These are phyloP conservation scores for Nylanderia fulva DNA, from an alignment of 1,140 invertebrate species.

Conservation along the genomic window DNA sequence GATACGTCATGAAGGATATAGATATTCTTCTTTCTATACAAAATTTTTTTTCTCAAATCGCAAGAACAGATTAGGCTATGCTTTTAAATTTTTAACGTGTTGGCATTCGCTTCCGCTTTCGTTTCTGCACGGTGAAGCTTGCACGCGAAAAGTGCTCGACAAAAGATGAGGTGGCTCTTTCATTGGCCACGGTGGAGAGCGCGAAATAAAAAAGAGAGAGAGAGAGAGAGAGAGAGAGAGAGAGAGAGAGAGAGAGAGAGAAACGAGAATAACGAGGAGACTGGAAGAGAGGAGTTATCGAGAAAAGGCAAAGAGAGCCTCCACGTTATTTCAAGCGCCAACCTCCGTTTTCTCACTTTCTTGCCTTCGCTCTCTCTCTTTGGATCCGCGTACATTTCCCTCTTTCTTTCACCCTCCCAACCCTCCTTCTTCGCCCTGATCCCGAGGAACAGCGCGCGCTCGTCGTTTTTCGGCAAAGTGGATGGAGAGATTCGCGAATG, in stretches of 20 bases:
- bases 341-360: conserved; percentile 63
- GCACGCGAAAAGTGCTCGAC: conserved; percentile 57
- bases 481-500: conserved; percentile 52
- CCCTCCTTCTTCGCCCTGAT: conserved; percentile 20
- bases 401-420: background rate
- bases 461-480: conserved; percentile 64
- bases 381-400: background rate
- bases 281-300: conserved; percentile 39
- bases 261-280: conserved; percentile 48
- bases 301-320: conserved; percentile 62
- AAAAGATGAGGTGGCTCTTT: conserved; percentile 71
- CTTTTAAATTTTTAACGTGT: conserved; percentile 11
- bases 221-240: conserved; percentile 11
- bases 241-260: conserved; percentile 44
- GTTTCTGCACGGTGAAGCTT: conserved; percentile 38
- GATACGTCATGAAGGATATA: too few species aligned
- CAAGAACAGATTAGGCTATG: background rate
- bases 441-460: conserved; percentile 11
- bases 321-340: conserved; percentile 72
- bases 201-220: conserved; percentile 62
- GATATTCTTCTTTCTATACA: too few species aligned
- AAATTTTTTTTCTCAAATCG: background rate
- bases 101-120: conserved; percentile 45
- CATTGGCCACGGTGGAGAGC: conserved; percentile 68
- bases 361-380: background rate